Evolutionary conservation across 2,888 invertebrate genomes (phyloP), one percentile per base, ranked within the genome.

Genomic region (Lithophane leautieri): DNA sequence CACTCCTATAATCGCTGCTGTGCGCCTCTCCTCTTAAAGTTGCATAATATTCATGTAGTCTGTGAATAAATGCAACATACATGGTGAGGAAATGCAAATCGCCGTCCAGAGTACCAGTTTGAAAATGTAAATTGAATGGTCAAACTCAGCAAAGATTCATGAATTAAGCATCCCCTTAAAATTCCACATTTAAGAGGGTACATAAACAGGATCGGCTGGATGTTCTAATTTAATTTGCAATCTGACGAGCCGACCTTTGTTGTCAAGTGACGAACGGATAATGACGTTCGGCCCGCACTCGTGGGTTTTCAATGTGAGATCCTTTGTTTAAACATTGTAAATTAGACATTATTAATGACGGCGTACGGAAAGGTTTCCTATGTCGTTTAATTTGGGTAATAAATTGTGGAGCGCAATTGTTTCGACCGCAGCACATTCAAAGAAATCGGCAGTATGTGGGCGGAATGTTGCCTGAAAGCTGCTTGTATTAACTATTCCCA

Each of bases 111-210:
- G 92, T 91, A 94, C 92, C 91, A 93, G 91, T 94, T 93, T 91
- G 91, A 93, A 94, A 94, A 95, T 95, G 95, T 92, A 94, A 95
- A 95, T 95, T 93, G 92, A 93, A 94, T 92, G 95, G 95, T 94
- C 94, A 93, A 93, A 94, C 92, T 92, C 92, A 87, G 91, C 88
- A 92, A 93, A 93, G 93, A 93, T 93, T 95, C 95, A 95, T 95
- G 95, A 94, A 95, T 95, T 94, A 95, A 93, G 93, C 93, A 95
- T 94, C 91, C 91, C 91, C 92, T 93, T 93, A 94, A 94, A 94
- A 93, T 94, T 94, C 90, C 89, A 91, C 93, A 93, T 94, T 94
- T 93, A 93, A 94, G 92, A 93, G 92, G 90, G 90, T 90, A 91
- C 89, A 90, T 92, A 92, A 93, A 93, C 92, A 93, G 92, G 91